Percentiles rank a stretch among this genome's conserved stretches.
phyloP scores from a whole-genome alignment of 2,888 invertebrate genomes.

The Disparrhopalites patrizii region DNA sequence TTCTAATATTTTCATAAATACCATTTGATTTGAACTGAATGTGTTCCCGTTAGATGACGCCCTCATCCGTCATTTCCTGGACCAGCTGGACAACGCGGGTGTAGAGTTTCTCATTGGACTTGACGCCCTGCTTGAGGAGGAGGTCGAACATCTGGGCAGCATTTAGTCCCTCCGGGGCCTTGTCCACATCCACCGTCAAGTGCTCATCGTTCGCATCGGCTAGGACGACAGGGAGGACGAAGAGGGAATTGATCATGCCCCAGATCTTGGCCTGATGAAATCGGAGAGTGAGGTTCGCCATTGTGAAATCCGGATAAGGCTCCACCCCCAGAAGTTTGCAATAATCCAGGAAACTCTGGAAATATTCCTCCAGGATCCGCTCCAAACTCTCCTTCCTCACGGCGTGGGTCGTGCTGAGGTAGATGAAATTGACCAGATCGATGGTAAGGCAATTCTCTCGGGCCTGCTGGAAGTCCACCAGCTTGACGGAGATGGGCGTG shows the following conservation, averaged over 20 bases:
- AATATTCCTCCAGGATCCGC: slow-evolving; percentile 13
- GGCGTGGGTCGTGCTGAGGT: slow-evolving; percentile 24
- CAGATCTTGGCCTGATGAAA: slow-evolving; percentile 23
- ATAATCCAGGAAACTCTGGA: slow-evolving; percentile 6
- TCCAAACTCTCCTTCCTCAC: slow-evolving; percentile 21
- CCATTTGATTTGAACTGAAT: too few species aligned
- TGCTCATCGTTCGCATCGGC: slow-evolving; percentile 9
- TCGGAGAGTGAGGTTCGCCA: slow-evolving; percentile 9
- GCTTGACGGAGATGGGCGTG: slow-evolving; percentile 22
- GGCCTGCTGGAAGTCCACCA: slow-evolving; percentile 26
- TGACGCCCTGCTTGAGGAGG: slow-evolving; percentile 7
- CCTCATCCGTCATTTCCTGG: slow-evolving; percentile 23
- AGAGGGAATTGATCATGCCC: slow-evolving; percentile 21
- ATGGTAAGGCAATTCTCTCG: slow-evolving; percentile 26
- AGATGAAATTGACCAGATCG: slow-evolving; percentile 27
- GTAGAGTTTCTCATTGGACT: slow-evolving; percentile 18
- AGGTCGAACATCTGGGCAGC: slow-evolving; percentile 16
- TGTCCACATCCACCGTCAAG: not conserved
- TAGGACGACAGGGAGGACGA: slow-evolving; percentile 20
- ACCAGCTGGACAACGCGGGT: slow-evolving; percentile 19
- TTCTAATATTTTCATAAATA: not conserved
- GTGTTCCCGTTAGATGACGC: slow-evolving; percentile 10
- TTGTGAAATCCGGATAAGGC: slow-evolving; percentile 20
- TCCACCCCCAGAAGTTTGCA: slow-evolving; percentile 9
- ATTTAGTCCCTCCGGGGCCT: not conserved